phyloP scores from a whole-genome alignment of 2,113 vertebrate species.

The Ochotona curzoniae region DNA sequence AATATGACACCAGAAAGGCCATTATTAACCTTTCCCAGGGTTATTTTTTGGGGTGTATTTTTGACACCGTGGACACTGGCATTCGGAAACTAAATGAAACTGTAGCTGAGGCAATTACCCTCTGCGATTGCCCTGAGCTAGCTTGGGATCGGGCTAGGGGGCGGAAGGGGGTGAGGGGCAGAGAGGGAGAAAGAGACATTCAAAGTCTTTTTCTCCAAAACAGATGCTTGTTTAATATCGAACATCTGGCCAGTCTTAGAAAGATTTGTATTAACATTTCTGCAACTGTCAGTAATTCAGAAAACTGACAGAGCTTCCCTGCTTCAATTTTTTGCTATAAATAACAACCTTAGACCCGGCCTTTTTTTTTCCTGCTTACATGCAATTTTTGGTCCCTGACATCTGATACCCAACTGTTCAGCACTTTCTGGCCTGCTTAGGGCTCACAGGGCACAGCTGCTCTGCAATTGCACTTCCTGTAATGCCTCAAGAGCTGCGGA shows the following conservation, averaged over 20 bases:
- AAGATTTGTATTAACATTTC: conserved; percentile 86
- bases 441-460: neutral
- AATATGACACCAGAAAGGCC: conserved; percentile 97
- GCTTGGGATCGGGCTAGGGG: conserved; percentile 72
- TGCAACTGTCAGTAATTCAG: conserved; percentile 84
- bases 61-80: conserved; percentile 88
- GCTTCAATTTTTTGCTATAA: conserved; percentile 84
- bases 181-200: conserved; percentile 36
- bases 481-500: neutral
- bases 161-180: conserved; percentile 56
- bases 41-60: conserved; percentile 88
- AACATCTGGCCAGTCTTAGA: conserved; percentile 85
- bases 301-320: conserved; percentile 82
- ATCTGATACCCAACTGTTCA: conserved; percentile 71
- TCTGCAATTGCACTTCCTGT: neutral
- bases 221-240: conserved; percentile 87
- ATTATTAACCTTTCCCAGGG: conserved; percentile 96
- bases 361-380: conserved; percentile 72
- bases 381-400: conserved; percentile 77
- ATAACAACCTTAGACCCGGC: conserved; percentile 77
- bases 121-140: conserved; percentile 63
- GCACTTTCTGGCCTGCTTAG: conserved; percentile 70
- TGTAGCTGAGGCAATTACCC: conserved; percentile 75
- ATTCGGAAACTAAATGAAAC: conserved; percentile 86
- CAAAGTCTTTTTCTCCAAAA: conserved; percentile 83